A percentile compares a stretch with the other conserved stretches of the same genome.
Conservation (phyloP, 2,888 invertebrate genomes). For the Schrankia costaestrigalis region DNA sequence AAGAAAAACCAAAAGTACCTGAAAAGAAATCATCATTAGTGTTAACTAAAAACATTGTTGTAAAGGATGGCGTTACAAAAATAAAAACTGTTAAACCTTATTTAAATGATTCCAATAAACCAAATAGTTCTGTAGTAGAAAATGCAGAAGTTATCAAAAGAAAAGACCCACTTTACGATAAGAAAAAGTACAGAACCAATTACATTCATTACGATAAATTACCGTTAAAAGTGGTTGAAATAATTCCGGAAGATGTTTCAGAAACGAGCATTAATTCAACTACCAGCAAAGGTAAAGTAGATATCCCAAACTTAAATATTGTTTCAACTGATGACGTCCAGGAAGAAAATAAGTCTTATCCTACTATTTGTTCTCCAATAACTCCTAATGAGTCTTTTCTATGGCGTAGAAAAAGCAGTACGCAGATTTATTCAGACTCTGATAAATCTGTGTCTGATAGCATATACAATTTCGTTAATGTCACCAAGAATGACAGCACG, state of each 20-base stretch:
- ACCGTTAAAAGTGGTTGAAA: conserved; percentile 67
- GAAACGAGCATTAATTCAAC: conserved; percentile 39
- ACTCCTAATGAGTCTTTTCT: conserved; percentile 85
- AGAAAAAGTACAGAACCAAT: conserved; percentile 70
- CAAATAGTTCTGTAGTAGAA: conserved; percentile 24
- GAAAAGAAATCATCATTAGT: conserved; percentile 79
- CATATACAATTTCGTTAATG: conserved; percentile 57
- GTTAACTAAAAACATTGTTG: conserved; percentile 76
- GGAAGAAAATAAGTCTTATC: conserved; percentile 38
- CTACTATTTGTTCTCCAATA: conserved; percentile 60
- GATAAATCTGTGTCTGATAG: conserved; percentile 59
- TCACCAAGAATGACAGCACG: conserved; percentile 48
- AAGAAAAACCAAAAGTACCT: conserved; percentile 82
- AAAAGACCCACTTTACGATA: conserved; percentile 66
- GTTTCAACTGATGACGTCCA: conserved; percentile 15
- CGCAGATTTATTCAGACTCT: conserved; percentile 63
- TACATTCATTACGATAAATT: conserved; percentile 72
- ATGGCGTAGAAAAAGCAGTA: conserved; percentile 78
- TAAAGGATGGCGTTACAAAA: conserved; percentile 76
- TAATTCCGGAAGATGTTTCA: conserved; percentile 68
- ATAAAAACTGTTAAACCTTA: conserved; percentile 67
- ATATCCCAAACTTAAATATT: conserved; percentile 15
- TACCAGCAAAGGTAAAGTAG: conserved; percentile 14
- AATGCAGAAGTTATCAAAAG: conserved; percentile 40
- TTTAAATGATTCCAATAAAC: conserved; percentile 40